Conservation (phyloP, 2,888 invertebrate genomes). For the Apotomis turbidana region DNA sequence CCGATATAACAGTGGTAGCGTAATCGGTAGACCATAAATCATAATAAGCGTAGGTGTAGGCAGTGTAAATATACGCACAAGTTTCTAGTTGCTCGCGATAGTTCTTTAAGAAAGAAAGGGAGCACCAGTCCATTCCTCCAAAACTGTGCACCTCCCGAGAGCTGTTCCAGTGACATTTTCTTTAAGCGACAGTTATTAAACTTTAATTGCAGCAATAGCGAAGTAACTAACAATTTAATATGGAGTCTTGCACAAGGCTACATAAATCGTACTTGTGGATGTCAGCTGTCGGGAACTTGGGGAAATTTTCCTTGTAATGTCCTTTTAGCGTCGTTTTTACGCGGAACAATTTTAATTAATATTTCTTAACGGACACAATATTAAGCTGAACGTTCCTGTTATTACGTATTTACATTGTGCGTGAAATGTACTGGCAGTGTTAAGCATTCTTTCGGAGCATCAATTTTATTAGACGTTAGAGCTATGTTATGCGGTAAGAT, state of each 20-base stretch:
- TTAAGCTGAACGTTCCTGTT: slow-evolving; percentile 50
- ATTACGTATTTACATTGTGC: slow-evolving; percentile 50
- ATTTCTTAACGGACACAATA: slow-evolving; percentile 67
- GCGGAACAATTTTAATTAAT: slow-evolving; percentile 79
- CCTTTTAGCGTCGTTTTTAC: slow-evolving; percentile 75
- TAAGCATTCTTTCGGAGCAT: slow-evolving; percentile 24
- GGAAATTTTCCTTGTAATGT: slow-evolving; percentile 79
- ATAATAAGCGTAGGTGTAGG: slow-evolving; percentile 31
- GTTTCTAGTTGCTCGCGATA: slow-evolving; percentile 26
- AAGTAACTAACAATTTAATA: slow-evolving; percentile 79
- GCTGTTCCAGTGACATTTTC: slow-evolving; percentile 56
- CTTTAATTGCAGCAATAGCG: slow-evolving; percentile 77
- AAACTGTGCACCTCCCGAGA: slow-evolving; percentile 18
- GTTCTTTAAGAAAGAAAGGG: slow-evolving; percentile 31
- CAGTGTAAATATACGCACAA: slow-evolving; percentile 12
- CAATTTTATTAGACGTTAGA: slow-evolving; percentile 10
- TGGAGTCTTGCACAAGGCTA: slow-evolving; percentile 67
- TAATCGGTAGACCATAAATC: slow-evolving; percentile 34
- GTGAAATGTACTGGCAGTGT: slow-evolving; percentile 34
- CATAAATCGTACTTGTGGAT: slow-evolving; percentile 80
- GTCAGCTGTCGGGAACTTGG: slow-evolving; percentile 81
- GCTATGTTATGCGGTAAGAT: not conserved
- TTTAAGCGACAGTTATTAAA: slow-evolving; percentile 60
- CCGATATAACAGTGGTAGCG: slow-evolving; percentile 31
- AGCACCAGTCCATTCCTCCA: slow-evolving; percentile 27